These are phyloP conservation scores for Pollenia angustigena DNA, from an alignment of 2,888 invertebrate genomes.

Conservation along the genomic window DNA sequence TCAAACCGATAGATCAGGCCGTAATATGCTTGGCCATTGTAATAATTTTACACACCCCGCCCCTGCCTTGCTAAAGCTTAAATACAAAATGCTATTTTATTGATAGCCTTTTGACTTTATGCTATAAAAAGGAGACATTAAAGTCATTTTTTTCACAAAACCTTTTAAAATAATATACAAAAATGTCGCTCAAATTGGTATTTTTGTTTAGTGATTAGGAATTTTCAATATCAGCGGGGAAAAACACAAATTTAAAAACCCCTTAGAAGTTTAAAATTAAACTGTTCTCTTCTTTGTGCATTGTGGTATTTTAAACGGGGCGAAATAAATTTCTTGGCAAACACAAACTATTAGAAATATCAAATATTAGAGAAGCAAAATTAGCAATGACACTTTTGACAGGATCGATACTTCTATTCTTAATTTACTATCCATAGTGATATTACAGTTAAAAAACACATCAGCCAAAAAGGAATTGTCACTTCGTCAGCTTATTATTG, in stretches of 20 bases:
- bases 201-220: neutral
- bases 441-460: too few species aligned
- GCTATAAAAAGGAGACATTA: constrained; percentile 1
- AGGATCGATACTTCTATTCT: too few species aligned
- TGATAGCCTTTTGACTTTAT: constrained; percentile 66
- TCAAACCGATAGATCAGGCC: constrained; percentile 52
- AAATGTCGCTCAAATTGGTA: constrained; percentile 8
- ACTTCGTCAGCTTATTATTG: too few species aligned
- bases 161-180: constrained; percentile 41
- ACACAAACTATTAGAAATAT: too few species aligned
- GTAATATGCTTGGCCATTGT: constrained; percentile 54
- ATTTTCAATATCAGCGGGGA: neutral
- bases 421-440: too few species aligned
- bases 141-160: neutral
- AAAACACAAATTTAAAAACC: neutral
- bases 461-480: too few species aligned
- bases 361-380: too few species aligned
- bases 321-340: too few species aligned
- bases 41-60: constrained; percentile 27
- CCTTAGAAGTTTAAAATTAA: too few species aligned
- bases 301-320: too few species aligned
- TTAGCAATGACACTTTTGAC: too few species aligned
- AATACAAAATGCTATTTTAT: constrained; percentile 45
- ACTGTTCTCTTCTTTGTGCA: too few species aligned
- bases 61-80: neutral